A percentile compares a stretch with the other conserved stretches of the same genome.
phyloP scores from a whole-genome alignment of 2,888 invertebrate genomes.

The Adela reaumurella region DNA sequence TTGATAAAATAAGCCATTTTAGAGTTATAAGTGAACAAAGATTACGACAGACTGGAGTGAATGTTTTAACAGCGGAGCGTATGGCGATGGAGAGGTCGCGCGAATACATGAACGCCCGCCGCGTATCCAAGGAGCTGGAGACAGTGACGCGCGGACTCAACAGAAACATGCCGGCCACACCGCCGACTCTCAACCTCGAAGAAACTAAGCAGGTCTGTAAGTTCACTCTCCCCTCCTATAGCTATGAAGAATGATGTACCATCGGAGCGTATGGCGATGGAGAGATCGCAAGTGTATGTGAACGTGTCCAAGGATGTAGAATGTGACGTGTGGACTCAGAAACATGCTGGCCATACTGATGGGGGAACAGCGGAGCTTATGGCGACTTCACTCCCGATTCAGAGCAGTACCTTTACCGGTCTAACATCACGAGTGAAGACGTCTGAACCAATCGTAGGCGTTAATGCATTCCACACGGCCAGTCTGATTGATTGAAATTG shows the following conservation, averaged over 20 bases:
- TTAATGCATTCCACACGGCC: too few relatives aligned
- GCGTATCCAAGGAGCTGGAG: constrained; percentile 96
- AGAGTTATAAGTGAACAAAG: too few relatives aligned
- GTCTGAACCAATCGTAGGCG: too few relatives aligned
- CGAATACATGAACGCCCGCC: constrained; percentile 95
- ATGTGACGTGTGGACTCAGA: constrained; percentile 87
- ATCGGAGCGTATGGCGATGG: constrained; percentile 97
- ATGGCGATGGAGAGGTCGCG: constrained; percentile 95
- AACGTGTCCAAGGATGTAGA: constrained; percentile 98
- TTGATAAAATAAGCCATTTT: too few relatives aligned
- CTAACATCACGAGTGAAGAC: too few relatives aligned
- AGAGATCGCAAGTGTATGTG: constrained; percentile 95
- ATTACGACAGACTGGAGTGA: too few relatives aligned
- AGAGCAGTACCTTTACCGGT: too few relatives aligned
- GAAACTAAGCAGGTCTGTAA: constrained; percentile 93
- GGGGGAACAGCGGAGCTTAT: too few relatives aligned
- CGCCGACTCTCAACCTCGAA: constrained; percentile 87
- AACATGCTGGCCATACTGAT: constrained; percentile 96
- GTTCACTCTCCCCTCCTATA: too few relatives aligned
- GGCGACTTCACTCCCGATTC: too few relatives aligned
- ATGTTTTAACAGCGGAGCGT: constrained; percentile 70
- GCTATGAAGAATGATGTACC: not conserved
- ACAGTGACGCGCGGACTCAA: constrained; percentile 92
- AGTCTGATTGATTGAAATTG: too few relatives aligned
- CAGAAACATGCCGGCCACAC: constrained; percentile 92